Base-by-base conservation (phyloP, 2,888 invertebrate species). In the Megastigmus dorsalis region DNA sequence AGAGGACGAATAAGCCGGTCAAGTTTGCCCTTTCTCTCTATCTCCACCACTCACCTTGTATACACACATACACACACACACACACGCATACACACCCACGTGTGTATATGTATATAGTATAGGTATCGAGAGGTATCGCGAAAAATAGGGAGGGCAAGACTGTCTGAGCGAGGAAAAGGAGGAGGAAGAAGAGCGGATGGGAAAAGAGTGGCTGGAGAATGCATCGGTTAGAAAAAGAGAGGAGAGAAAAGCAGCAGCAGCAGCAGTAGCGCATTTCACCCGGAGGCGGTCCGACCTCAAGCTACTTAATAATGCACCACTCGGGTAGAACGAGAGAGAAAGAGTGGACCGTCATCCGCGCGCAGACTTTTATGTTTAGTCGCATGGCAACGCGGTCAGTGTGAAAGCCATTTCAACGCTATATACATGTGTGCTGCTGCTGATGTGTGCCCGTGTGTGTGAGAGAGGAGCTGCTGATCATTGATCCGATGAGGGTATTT, bases 281-380 rank as follows among this genome's bases (percentile, higher is more conserved):
- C 3, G 38, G 15, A 41, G 45, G 55, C 66, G 18, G 15, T 23
- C 13, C 38, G 28, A 60, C 50, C 50, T 38, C 50, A 50, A 52
- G 59, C 33, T 69, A 43, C 50, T 65, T 65, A 65, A 57, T 67
- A 48, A 57, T 45, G 15, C 57, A 66, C 41, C 2, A 20, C 28
- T 20, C 9, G 23, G n/a, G n/a, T n/a, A n/a, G n/a, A n/a, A n/a
- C n/a, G n/a, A n/a, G n/a, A n/a, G 66, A 41, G 15, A 45, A 30
- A 41, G 38, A 28, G 28, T 10, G 2, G 52, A 41, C 28, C 33
- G 60, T 60, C 60, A 60, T 60, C 43, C 60, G 57, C 62, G 33
- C 20, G 20, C 45, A 45, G 30, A 33, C 23, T n/a, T n/a, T n/a
- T n/a, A 20, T 15, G 26, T 20, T 48, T 48, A 48, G 23, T 23